Conservation (phyloP, 2,113 vertebrate genomes). For the Leuciscus idus region DNA sequence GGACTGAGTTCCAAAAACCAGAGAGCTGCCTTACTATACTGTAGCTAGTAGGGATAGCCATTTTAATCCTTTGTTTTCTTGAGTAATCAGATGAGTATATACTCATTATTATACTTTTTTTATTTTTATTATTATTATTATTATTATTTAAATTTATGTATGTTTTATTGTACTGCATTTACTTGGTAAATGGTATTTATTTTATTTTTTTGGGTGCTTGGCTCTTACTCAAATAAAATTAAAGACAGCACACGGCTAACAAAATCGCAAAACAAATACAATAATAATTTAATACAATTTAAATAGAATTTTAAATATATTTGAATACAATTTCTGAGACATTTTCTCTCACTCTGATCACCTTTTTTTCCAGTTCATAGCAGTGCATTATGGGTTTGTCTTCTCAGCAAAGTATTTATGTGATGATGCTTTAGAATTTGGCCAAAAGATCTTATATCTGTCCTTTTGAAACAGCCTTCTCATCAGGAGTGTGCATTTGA, state of each 20-base stretch:
- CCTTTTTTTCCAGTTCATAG: background rate
- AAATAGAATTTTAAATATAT: background rate
- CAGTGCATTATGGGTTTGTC: background rate
- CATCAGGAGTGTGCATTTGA: background rate
- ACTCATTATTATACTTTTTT: too few species aligned
- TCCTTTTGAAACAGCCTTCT: background rate
- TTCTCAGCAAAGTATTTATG: background rate
- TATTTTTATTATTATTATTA: too few species aligned
- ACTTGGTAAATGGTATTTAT: too few species aligned
- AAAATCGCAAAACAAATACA: too few species aligned
- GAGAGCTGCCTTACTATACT: background rate
- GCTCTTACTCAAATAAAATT: too few species aligned
- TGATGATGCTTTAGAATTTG: background rate
- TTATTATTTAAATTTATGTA: too few species aligned
- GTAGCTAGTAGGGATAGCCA: background rate
- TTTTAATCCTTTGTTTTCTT: background rate
- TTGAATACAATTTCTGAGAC: background rate
- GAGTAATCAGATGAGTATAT: background rate
- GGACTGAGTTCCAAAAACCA: background rate
- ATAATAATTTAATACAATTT: too few species aligned
- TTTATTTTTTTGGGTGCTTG: too few species aligned
- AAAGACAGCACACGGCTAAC: too few species aligned
- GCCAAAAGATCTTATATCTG: background rate
- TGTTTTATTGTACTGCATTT: too few species aligned
- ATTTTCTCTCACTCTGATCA: background rate